These are phyloP conservation scores for Scytalopus superciliaris DNA, from an alignment of 2,113 vertebrate species.

Conservation along the genomic window DNA sequence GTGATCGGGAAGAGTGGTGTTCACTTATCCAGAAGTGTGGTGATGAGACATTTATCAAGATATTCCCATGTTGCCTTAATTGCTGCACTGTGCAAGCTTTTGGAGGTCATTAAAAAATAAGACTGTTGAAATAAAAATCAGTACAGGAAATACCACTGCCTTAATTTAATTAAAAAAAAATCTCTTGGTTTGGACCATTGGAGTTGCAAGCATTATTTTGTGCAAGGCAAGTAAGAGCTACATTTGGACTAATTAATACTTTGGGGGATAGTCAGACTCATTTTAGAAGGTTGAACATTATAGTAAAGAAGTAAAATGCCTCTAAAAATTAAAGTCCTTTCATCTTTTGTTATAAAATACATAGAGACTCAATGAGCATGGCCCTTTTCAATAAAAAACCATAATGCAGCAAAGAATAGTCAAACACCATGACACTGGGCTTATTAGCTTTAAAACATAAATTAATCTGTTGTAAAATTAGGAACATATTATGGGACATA, in stretches of 20 bases:
- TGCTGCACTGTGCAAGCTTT: background rate
- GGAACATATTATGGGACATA: slow-evolving; percentile 23
- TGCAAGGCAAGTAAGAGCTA: slow-evolving; percentile 8
- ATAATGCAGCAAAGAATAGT: background rate
- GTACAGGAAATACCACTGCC: background rate
- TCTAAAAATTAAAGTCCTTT: background rate
- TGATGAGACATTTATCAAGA: background rate
- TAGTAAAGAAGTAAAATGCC: background rate
- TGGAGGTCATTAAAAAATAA: background rate
- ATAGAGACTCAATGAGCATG: background rate
- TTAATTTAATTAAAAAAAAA: slow-evolving; percentile 37
- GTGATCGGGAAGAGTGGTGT: background rate
- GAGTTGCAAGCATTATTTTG: slow-evolving; percentile 22
- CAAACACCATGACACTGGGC: background rate
- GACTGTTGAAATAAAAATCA: background rate
- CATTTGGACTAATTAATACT: slow-evolving; percentile 13
- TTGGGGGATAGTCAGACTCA: background rate
- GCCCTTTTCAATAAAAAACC: background rate
- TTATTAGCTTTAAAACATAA: slow-evolving; percentile 58
- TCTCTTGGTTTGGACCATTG: slow-evolving; percentile 45
- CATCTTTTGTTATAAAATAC: background rate
- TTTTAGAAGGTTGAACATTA: slow-evolving; percentile 15
- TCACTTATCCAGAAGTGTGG: background rate
- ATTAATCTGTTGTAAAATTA: slow-evolving; percentile 61
- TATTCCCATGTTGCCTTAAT: background rate